These are phyloP conservation scores for Astur gentilis DNA, from an alignment of 2,113 vertebrate genomes.

Conservation along the genomic window DNA sequence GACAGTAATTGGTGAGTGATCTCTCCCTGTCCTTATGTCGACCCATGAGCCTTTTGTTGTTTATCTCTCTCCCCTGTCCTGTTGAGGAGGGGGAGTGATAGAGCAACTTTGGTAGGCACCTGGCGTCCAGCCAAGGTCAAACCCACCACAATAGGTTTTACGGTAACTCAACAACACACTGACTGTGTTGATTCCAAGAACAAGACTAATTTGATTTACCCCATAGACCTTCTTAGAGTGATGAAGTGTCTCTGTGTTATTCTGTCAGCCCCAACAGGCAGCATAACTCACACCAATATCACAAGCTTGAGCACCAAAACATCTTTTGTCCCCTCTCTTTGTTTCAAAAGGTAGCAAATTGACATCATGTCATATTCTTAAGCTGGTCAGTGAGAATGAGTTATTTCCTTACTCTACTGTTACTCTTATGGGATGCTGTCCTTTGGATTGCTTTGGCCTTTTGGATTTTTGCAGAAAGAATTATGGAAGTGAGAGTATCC, in stretches of 20 bases:
- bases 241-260: neutral
- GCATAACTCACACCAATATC: neutral
- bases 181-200: neutral
- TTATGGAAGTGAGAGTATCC: neutral
- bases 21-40: neutral
- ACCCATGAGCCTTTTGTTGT: rapidly evolving
- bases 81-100: neutral
- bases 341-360: neutral
- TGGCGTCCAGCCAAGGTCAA: neutral
- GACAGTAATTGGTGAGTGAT: neutral
- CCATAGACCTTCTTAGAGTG: neutral
- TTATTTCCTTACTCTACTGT: neutral
- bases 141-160: neutral
- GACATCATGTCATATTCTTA: neutral
- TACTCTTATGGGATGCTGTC: too few species aligned
- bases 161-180: neutral
- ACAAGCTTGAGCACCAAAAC: neutral
- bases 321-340: neutral
- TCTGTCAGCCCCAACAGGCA: neutral
- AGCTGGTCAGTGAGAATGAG: neutral
- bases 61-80: neutral
- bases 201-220: neutral
- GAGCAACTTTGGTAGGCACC: neutral
- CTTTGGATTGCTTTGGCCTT: neutral
- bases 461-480: neutral